Conservation (phyloP, 2,113 vertebrate genomes). For the Marmota monax region DNA sequence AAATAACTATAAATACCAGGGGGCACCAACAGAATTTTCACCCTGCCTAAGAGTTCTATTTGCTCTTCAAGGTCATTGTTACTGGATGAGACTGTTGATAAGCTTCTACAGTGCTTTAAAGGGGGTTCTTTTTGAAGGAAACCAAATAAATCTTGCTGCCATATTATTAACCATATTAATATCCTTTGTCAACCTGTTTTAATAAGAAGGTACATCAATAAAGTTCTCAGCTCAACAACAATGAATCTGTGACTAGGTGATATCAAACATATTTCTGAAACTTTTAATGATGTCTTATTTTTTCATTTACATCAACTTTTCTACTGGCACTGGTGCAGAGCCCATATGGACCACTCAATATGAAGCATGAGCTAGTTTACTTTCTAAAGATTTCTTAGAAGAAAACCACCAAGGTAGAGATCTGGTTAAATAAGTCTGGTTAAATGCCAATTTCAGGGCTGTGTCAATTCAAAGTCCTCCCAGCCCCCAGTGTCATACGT, state of each 20-base stretch:
- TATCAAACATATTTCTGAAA: background rate
- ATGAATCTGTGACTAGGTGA: background rate
- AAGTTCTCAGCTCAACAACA: background rate
- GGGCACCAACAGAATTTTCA: background rate
- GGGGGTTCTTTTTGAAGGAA: background rate
- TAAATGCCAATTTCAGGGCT: background rate
- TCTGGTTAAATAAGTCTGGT: background rate
- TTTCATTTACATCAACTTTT: background rate
- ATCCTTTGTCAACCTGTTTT: background rate
- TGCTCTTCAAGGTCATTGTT: background rate
- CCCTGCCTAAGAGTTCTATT: background rate
- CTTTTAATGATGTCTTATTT: background rate
- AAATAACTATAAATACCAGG: background rate
- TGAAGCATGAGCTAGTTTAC: background rate
- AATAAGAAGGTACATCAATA: background rate
- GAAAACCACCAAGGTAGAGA: background rate
- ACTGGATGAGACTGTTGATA: background rate
- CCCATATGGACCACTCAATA: background rate
- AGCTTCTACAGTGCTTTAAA: background rate
- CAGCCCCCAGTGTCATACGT: fast-evolving
- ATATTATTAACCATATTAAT: background rate
- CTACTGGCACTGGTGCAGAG: background rate
- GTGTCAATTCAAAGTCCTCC: background rate
- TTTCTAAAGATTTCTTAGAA: background rate
- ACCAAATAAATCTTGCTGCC: background rate